phyloP scores from a whole-genome alignment of 1,140 invertebrate species.

The Plodia interpunctella region DNA sequence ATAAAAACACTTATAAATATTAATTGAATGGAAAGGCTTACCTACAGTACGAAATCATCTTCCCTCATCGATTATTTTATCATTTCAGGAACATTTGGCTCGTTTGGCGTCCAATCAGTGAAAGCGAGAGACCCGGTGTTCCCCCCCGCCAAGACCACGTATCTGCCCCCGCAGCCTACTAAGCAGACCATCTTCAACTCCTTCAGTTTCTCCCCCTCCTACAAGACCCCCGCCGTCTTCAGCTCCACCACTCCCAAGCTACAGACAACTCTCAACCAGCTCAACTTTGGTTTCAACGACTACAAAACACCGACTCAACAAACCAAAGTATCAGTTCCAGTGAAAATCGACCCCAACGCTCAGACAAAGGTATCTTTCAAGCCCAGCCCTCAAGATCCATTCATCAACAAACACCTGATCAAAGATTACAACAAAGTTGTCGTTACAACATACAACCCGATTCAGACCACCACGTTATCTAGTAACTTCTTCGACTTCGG shows the following conservation, averaged over 20 bases:
- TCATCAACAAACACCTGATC: slow-evolving; percentile 46
- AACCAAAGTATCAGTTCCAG: slow-evolving; percentile 42
- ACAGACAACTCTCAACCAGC: slow-evolving; percentile 48
- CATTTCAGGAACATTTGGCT: slow-evolving; percentile 71
- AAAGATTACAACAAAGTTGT: slow-evolving; percentile 50
- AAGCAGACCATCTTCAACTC: slow-evolving; percentile 66
- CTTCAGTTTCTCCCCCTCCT: slow-evolving; percentile 53
- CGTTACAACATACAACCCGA: slow-evolving; percentile 60
- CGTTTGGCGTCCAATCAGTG: slow-evolving; percentile 65
- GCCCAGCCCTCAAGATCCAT: slow-evolving; percentile 70
- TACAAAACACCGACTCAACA: slow-evolving; percentile 48
- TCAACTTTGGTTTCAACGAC: slow-evolving; percentile 44
- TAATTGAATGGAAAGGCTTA: no score
- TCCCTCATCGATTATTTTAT: slow-evolving; percentile 14
- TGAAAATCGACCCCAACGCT: slow-evolving; percentile 63
- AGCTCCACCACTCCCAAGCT: slow-evolving; percentile 56
- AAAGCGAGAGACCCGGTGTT: slow-evolving; percentile 63
- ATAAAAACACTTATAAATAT: no score
- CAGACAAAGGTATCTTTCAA: slow-evolving; percentile 57
- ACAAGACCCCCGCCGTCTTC: slow-evolving; percentile 52
- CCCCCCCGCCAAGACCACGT: slow-evolving; percentile 54
- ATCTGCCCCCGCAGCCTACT: slow-evolving; percentile 47
- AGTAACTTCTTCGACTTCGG: slow-evolving; percentile 39
- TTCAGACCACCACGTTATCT: slow-evolving; percentile 49
- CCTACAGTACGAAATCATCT: no score